These are phyloP conservation scores for Ernsta delagoae DNA, from an alignment of 2,888 invertebrate species.

Conservation along the genomic window DNA sequence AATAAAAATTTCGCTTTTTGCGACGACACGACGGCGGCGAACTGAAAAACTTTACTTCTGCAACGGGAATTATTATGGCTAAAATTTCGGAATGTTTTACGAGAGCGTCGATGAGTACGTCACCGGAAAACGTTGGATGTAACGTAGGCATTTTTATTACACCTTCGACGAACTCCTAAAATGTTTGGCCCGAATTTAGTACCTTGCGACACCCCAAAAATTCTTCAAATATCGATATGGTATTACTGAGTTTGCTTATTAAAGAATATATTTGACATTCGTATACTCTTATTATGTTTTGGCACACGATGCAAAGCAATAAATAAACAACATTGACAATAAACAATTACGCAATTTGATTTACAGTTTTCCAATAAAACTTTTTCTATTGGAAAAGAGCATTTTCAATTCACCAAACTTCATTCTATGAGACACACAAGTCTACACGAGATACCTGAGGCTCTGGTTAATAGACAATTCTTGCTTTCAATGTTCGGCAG, in stretches of 20 bases:
- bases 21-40: conserved; percentile 11
- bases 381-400: too few species aligned
- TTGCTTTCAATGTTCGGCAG: neutral
- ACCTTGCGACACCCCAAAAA: neutral
- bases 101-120: conserved; percentile 31
- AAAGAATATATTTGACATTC: too few species aligned
- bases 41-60: conserved; percentile 30
- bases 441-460: too few species aligned
- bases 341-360: too few species aligned
- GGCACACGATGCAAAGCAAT: too few species aligned
- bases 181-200: conserved; percentile 1
- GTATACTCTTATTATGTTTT: too few species aligned
- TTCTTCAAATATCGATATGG: neutral
- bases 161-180: conserved; percentile 17
- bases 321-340: too few species aligned
- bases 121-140: conserved; percentile 28
- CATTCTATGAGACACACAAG: too few species aligned
- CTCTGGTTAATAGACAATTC: neutral
- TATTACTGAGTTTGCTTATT: too few species aligned
- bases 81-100: conserved; percentile 25
- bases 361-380: too few species aligned
- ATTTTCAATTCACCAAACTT: too few species aligned
- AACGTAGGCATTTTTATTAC: conserved; percentile 23
- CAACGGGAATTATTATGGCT: conserved; percentile 27
- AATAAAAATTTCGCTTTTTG: conserved; percentile 36